These are phyloP conservation scores for Pectinophora gossypiella DNA, from an alignment of 1,140 invertebrate genomes.

Conservation along the genomic window DNA sequence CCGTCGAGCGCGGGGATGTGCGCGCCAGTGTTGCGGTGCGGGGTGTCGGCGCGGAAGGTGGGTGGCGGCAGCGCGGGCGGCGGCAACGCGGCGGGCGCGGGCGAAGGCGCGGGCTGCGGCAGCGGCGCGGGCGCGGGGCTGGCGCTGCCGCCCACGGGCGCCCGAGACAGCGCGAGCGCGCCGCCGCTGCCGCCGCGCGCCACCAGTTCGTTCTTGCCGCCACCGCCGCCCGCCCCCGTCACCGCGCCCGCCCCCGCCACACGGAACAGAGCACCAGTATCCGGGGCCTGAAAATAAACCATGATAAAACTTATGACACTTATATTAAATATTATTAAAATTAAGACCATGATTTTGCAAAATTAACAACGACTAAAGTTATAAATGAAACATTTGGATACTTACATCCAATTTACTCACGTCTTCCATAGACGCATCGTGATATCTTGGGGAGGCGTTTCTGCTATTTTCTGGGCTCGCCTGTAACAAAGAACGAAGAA, in stretches of 20 bases:
- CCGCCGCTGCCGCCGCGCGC: constrained; percentile 64
- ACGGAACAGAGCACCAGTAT: constrained; percentile 63
- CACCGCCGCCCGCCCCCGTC: constrained; percentile 25
- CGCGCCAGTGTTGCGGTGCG: constrained; percentile 52
- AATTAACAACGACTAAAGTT: background rate
- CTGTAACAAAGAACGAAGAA: constrained; percentile 49
- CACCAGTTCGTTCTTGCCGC: constrained; percentile 55
- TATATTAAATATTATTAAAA: no score
- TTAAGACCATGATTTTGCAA: no score
- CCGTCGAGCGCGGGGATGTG: constrained; percentile 59
- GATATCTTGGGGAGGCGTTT: constrained; percentile 67
- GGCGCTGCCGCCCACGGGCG: constrained; percentile 64
- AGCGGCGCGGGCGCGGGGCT: constrained; percentile 65
- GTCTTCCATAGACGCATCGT: constrained; percentile 69
- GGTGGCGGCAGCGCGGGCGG: constrained; percentile 61
- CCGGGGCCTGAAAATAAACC: constrained; percentile 44
- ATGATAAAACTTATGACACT: no score
- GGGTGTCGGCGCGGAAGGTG: constrained; percentile 59
- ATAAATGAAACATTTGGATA: background rate
- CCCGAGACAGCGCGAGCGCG: constrained; percentile 56
- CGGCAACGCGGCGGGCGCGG: constrained; percentile 63
- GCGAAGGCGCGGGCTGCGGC: constrained; percentile 65
- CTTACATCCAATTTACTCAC: constrained; percentile 52
- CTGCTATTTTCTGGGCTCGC: constrained; percentile 71
- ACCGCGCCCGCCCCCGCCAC: constrained; percentile 43